Base-by-base conservation (phyloP, 2,797 vertebrate species). In the Gadopsis bispinosus region DNA sequence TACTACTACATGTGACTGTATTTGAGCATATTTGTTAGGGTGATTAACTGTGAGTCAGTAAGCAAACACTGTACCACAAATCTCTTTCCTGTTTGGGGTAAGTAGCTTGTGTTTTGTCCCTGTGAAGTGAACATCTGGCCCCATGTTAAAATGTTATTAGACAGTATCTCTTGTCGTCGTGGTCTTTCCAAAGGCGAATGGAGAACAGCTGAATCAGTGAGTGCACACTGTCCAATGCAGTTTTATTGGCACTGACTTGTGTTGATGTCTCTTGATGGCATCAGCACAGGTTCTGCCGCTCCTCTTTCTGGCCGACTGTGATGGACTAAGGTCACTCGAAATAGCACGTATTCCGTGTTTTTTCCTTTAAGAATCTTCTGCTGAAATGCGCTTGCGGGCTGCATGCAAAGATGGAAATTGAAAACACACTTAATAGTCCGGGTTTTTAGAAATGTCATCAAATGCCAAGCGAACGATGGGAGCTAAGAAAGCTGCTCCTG, bases 371-470 rank as follows among this genome's bases (percentile, higher is more conserved):
- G 33, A 61, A 54, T 48, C 12, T 12, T 53, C 7, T 41, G 20
- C 37, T 7, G 9, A 51, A 47, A 20, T 47, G 45, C 51, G 20
- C 22, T 45, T 0, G 1, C 3, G 1, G 10, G 29, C 72, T 72
- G 35, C 53, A 77, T 68, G 35, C 55, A 54, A 37, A 66, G 4
- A 67, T 58, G n/a, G 22, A 67, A 45, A 72, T 63, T 12, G 48
- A 17, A 16, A 50, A 3, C 0, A 3, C 11, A 22, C 73, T 73
- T 69, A 55, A 59, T 35, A 54, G 47, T 29, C 13, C 1, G 13
- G 29, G 31, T 67, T 73, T 78, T 53, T 9, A 35, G n/a, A 75
- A 80, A 71, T 80, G 74, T 85, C 55, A 77, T 75, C 17, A 77
- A 68, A 84, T 62, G 50, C 60, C 64, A 73, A 53, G 67, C 3